These are phyloP conservation scores for Drosophila arawakana DNA, from an alignment of 1,140 invertebrate species.

Conservation along the genomic window DNA sequence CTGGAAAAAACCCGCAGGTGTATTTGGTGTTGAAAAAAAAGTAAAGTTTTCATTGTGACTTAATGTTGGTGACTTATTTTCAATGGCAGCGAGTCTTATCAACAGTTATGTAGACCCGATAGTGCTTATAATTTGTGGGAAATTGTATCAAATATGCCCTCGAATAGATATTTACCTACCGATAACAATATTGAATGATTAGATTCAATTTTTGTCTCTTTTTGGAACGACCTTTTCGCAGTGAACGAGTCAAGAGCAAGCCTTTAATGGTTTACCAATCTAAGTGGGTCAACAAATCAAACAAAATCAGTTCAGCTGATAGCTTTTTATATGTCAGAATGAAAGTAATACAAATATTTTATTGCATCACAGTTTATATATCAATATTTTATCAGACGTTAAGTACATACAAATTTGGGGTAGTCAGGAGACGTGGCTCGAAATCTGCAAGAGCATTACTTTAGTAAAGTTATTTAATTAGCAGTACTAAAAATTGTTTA, in stretches of 20 bases:
- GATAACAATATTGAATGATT: slow-evolving; percentile 10
- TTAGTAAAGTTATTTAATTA: not conserved
- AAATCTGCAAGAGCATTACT: not conserved
- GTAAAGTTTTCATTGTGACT: slow-evolving; percentile 10
- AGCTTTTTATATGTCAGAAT: slow-evolving; percentile 11
- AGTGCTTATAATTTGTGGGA: too few relatives aligned
- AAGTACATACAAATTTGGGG: not conserved
- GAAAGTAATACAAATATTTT: not conserved
- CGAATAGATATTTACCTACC: slow-evolving; percentile 19
- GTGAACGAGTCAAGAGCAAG: slow-evolving; percentile 5
- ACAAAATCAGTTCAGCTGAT: not conserved
- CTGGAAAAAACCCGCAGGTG: not conserved
- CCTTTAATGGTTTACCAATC: slow-evolving; percentile 17
- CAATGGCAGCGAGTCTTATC: not conserved
- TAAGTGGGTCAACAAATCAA: slow-evolving; percentile 42
- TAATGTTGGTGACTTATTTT: slow-evolving; percentile 1
- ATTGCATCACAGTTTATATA: not conserved
- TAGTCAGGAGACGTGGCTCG: not conserved
- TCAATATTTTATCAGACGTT: slow-evolving; percentile 1
- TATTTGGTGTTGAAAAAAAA: not conserved
- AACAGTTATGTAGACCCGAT: too few relatives aligned
- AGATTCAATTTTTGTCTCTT: not conserved
- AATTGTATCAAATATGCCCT: slow-evolving; percentile 6
- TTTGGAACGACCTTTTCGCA: slow-evolving; percentile 6
- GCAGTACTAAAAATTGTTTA: not conserved